Evolutionary conservation across 2,888 invertebrate species (phyloP).

Genomic region (Nomada flava): DNA sequence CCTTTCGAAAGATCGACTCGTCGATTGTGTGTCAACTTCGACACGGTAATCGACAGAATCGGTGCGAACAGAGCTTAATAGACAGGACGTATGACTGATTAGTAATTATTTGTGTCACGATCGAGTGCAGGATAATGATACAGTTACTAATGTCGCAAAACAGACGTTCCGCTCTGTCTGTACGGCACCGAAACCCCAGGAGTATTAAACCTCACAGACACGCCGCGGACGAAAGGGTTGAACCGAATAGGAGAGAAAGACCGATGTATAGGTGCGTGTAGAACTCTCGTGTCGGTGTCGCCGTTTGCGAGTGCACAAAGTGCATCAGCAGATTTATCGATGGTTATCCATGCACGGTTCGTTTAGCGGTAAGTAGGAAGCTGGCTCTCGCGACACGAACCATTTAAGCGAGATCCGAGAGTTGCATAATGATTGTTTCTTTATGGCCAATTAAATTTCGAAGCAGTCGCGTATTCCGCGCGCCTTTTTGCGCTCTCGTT

Average conservation of each 20-base stretch:
- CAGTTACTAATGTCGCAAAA: conserved; percentile 68
- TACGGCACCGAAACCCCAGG: neutral
- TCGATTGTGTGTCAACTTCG: conserved; percentile 30
- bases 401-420: conserved; percentile 37
- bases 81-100: conserved; percentile 50
- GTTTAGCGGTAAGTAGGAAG: conserved; percentile 46
- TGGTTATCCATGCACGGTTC: conserved; percentile 44
- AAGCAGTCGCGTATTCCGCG: neutral
- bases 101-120: conserved; percentile 62
- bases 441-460: conserved; percentile 52
- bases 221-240: neutral
- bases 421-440: conserved; percentile 52
- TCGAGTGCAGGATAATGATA: conserved; percentile 60
- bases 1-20: neutral
- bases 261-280: neutral
- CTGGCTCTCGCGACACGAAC: conserved; percentile 35
- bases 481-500: neutral
- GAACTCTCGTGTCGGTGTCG: conserved; percentile 30
- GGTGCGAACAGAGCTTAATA: conserved; percentile 24
- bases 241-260: neutral
- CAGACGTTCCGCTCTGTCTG: conserved; percentile 42
- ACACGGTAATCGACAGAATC: neutral
- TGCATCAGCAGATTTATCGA: conserved; percentile 49
- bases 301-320: conserved; percentile 39
- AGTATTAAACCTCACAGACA: conserved; percentile 12